phyloP scores from a whole-genome alignment of 1,140 invertebrate genomes.

The Dolichoris vasculosae region DNA sequence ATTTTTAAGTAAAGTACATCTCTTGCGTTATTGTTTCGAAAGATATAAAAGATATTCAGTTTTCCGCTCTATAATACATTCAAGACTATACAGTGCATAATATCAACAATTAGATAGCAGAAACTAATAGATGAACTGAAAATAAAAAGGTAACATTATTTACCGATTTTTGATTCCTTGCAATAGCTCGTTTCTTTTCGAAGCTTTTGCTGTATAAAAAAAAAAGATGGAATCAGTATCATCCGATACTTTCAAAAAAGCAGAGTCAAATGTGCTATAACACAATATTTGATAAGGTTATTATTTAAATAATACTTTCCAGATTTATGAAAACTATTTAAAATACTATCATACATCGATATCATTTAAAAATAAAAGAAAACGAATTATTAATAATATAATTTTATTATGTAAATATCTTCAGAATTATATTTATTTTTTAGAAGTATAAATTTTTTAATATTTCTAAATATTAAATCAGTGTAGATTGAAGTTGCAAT shows the following conservation, averaged over 20 bases:
- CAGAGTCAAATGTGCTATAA: background rate
- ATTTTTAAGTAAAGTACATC: too few relatives aligned
- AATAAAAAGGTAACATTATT: background rate
- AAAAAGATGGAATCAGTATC: slow-evolving; percentile 3
- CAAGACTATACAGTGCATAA: too few relatives aligned
- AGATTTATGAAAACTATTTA: background rate
- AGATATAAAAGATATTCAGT: too few relatives aligned
- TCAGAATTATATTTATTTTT: too few relatives aligned
- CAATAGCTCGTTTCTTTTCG: background rate
- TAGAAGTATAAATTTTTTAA: background rate
- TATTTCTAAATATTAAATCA: too few relatives aligned
- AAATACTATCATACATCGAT: background rate
- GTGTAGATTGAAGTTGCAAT: too few relatives aligned
- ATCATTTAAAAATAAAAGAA: background rate
- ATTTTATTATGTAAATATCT: background rate
- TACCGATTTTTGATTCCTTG: background rate
- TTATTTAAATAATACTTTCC: background rate
- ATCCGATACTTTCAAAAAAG: background rate
- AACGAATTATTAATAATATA: background rate
- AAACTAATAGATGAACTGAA: background rate
- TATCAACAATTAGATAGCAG: background rate
- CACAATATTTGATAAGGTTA: background rate
- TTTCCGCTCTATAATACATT: too few relatives aligned
- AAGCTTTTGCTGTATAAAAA: background rate
- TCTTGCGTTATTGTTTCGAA: too few relatives aligned